phyloP scores from a whole-genome alignment of 2,888 invertebrate genomes.

The Bimastos eiseni region DNA sequence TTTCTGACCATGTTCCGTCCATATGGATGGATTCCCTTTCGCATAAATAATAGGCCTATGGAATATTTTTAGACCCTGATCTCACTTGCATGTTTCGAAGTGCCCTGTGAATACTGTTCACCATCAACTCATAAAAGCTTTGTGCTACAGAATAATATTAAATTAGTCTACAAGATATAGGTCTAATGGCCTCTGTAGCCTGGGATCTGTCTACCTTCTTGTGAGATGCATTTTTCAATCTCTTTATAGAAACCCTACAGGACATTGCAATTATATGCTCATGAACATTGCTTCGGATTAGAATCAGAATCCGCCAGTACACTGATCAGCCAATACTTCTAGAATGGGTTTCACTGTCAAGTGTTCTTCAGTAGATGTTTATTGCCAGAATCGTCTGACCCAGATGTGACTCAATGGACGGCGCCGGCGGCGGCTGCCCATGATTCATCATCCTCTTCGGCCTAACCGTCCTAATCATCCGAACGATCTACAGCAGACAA shows the following conservation, averaged over 20 bases:
- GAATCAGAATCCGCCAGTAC: background rate
- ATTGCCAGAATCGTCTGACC: background rate
- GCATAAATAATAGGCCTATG: no score
- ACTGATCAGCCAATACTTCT: background rate
- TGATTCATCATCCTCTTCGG: background rate
- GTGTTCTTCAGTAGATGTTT: background rate
- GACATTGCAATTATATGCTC: background rate
- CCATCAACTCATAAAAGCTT: no score
- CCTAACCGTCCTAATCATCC: background rate
- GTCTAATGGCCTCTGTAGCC: no score
- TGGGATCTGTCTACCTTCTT: no score
- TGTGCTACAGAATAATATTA: no score
- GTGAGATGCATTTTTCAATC: no score
- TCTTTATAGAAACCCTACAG: background rate
- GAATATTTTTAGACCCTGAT: no score
- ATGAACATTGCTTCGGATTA: background rate
- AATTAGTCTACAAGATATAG: no score
- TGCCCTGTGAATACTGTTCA: no score
- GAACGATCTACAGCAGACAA: background rate
- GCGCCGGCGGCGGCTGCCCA: background rate
- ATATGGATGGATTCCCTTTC: no score
- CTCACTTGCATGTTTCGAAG: no score
- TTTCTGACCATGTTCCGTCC: no score
- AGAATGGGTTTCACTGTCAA: background rate
- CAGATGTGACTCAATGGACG: slow-evolving; percentile 13